Evolutionary conservation across 2,888 invertebrate species (phyloP), one percentile per base, ranked within the genome.

Genomic region (Eupithecia centaureata): DNA sequence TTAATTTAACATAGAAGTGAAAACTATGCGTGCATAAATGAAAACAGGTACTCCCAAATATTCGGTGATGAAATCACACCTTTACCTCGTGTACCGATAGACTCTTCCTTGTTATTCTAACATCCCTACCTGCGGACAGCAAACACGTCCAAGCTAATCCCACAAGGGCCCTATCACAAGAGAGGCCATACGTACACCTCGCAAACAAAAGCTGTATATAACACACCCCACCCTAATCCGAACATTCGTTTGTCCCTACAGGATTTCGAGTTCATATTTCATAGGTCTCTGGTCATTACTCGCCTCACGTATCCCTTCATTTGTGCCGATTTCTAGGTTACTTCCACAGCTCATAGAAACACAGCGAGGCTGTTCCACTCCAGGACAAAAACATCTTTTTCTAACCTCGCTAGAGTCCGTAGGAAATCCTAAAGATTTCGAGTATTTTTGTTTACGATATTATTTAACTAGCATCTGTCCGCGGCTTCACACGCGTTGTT

Each of bases 271-370:
- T 77, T 77, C 78, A 82, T 86, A 82, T 80, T 82, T 85, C 84
- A 82, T 75, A 67, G 65, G 67, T 71, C 67, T 70, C 67, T 63
- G 68, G 72, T 75, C 75, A 77, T 81, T 75, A 75, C 60, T 79
- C 79, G 54, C 62, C 79, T 82, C 87, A 87, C 88, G 87, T 84
- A 69, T 71, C 71, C 65, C 74, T 78, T 85, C 80, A 84, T 85
- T 83, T 80, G 76, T 76, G 78, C 73, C 79, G 79, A 82, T 84
- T 83, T 73, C 74, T 73, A 57, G 65, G 68, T 57, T 61, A 67
- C 35, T 35, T 63, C 72, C 64, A 75, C 42, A 66, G 69, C 60
- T 65, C 22, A 47, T 51, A 63, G 67, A 65, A 27, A 42, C 12
- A n/a, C 12, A 2, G 18, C 28, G 27, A 3, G 47, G 69, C 65